Conservation (phyloP, 1,140 invertebrate genomes). For the Diuraphis noxia region DNA sequence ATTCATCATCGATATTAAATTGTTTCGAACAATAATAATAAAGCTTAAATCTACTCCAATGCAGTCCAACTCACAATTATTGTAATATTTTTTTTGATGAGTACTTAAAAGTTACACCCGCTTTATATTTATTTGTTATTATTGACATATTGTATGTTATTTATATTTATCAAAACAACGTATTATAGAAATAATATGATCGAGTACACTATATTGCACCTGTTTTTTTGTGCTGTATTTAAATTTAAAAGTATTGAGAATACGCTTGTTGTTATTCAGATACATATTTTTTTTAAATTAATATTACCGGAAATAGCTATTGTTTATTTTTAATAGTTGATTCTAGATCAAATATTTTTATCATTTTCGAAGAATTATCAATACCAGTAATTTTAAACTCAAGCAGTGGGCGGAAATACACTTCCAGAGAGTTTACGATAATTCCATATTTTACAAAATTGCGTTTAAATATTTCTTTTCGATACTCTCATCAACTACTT, state of each 20-base stretch:
- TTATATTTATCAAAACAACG: background rate
- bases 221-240: background rate
- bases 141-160: background rate
- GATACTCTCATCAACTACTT: no score
- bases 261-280: background rate
- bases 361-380: background rate
- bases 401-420: background rate
- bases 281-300: background rate
- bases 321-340: background rate
- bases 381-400: background rate
- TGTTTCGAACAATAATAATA: background rate
- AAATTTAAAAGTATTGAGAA: background rate
- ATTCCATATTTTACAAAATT: no score
- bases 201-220: no score
- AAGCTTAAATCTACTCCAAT: background rate
- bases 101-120: background rate
- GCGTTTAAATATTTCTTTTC: no score
- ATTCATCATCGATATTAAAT: background rate
- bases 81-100: background rate
- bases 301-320: background rate
- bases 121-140: no score
- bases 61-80: background rate
- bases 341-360: background rate
- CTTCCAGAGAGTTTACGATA: background rate
- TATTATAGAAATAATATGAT: background rate